These are phyloP conservation scores for Tenthredo scrophulariae DNA, from an alignment of 2,888 invertebrate genomes.

Conservation along the genomic window DNA sequence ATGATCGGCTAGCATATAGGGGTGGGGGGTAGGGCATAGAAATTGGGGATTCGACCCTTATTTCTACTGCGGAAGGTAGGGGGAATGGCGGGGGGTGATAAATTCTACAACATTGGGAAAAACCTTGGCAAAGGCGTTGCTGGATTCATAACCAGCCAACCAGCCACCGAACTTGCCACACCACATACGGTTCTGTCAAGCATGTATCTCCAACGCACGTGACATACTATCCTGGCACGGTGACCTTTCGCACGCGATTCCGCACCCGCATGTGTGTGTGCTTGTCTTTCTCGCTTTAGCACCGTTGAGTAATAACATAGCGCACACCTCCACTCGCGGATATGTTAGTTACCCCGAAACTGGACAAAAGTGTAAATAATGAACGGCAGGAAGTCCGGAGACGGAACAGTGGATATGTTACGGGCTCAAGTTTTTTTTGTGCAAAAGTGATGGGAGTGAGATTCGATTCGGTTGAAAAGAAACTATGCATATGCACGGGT, in stretches of 20 bases:
- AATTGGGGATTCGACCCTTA: constrained; percentile 47
- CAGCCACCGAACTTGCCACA: constrained; percentile 34
- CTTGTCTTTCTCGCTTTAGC: neutral
- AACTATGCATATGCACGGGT: neutral
- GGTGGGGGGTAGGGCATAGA: constrained; percentile 5
- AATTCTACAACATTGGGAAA: constrained; percentile 39
- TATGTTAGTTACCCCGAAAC: neutral
- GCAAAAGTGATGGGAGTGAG: constrained; percentile 48
- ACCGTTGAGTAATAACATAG: neutral
- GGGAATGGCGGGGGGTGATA: constrained; percentile 23
- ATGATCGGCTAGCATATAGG: neutral
- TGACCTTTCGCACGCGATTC: constrained; percentile 50
- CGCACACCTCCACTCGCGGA: neutral
- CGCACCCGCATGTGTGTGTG: neutral
- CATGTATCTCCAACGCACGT: constrained; percentile 30
- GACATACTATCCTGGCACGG: constrained; percentile 53
- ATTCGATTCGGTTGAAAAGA: neutral
- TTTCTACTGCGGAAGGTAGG: neutral
- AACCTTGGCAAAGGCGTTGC: constrained; percentile 44
- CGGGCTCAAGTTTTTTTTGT: neutral
- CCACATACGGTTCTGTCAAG: constrained; percentile 14
- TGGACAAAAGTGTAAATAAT: neutral
- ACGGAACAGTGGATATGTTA: neutral
- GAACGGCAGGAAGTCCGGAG: neutral
- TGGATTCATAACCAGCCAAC: constrained; percentile 49